phyloP scores from a whole-genome alignment of 2,888 invertebrate species.

The Aphodius granarius region DNA sequence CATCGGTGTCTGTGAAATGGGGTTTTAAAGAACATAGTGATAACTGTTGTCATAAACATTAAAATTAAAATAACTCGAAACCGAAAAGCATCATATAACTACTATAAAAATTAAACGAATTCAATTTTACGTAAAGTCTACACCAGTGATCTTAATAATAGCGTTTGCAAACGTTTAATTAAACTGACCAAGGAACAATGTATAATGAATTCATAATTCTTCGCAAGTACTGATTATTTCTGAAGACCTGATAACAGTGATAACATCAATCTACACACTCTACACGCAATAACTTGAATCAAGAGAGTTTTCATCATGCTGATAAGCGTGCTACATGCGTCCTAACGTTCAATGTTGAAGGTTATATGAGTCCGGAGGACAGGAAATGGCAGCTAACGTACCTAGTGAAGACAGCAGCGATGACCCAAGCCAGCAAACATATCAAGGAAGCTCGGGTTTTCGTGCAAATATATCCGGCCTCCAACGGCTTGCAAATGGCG shows the following conservation, averaged over 20 bases:
- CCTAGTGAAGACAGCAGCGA: slow-evolving; percentile 85
- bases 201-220: neutral
- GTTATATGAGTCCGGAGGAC: neutral
- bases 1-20: too few relatives aligned
- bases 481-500: slow-evolving; percentile 89
- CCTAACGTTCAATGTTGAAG: neutral
- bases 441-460: slow-evolving; percentile 82
- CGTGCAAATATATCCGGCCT: slow-evolving; percentile 88
- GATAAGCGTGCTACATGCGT: neutral
- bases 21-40: too few relatives aligned
- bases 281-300: neutral
- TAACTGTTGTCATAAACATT: too few relatives aligned
- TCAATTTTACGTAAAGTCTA: too few relatives aligned
- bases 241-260: neutral
- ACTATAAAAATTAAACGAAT: too few relatives aligned
- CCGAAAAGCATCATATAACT: too few relatives aligned
- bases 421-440: slow-evolving; percentile 80
- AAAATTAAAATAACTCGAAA: too few relatives aligned
- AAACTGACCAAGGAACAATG: neutral
- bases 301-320: neutral
- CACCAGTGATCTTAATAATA: too few relatives aligned
- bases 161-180: neutral
- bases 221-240: neutral
- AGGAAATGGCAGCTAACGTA: slow-evolving; percentile 49
- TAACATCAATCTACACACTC: too few relatives aligned